Evolutionary conservation across 2,113 vertebrate species (phyloP), one percentile per base, ranked within the genome.

Genomic region (Lamprotornis superbus): DNA sequence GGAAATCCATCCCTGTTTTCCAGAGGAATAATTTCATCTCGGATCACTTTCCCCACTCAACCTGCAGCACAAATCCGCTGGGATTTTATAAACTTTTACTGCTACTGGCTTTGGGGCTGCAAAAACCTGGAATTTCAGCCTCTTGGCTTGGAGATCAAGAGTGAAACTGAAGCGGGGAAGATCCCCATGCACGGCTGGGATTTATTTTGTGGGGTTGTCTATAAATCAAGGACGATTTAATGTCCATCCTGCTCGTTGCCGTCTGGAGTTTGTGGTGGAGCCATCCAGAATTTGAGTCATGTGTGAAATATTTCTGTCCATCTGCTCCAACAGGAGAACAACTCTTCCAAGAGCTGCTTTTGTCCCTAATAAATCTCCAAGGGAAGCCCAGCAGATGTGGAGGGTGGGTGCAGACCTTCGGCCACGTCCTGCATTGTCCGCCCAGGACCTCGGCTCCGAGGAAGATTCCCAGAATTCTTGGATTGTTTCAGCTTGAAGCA

Each of bases 331-430:
- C 49, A 83, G 89, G 60, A 79, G 60, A 52, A 30, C 25, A 63
- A 7, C 63, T 23, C 87, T 85, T 94, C 95, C 95, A 95, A 96
- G 87, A 86, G 75, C 95, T 80, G 94, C 84, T 42, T 94, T 94
- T 85, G 55, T 90, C 89, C 90, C 2, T 28, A 17, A 77, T 70
- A 93, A 96, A 93, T 88, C 93, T 88, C 84, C 1, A 11, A 31
- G 60, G 95, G 80, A 83, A 88, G 75, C 67, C 91, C 78, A 65
- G 90, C 95, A 97, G 96, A 94, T 96, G 95, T 77, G 90, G 82
- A 88, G 90, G 63, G 90, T 65, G 78, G 67, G 21, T 30, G 90
- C 63, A 65, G 88, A 65, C 85, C 87, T 91, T 96, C 61, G 0
- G 40, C 73, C 11, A 9, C 14, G 0, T 77, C 68, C 94, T 23